Conservation (phyloP, 2,113 vertebrate species). For the Oreocharis arfaki region DNA sequence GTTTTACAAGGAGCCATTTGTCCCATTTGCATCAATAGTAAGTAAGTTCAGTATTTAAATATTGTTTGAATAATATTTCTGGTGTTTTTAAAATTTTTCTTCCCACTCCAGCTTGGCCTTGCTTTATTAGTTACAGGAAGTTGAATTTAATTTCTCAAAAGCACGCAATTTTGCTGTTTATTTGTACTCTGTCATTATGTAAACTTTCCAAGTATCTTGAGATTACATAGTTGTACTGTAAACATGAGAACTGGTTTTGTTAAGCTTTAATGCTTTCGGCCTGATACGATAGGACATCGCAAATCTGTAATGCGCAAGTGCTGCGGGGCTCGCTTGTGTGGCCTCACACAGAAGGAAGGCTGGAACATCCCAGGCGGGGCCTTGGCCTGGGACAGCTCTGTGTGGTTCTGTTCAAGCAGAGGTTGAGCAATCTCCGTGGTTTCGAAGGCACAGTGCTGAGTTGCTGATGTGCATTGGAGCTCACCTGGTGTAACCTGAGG, state of each 20-base stretch:
- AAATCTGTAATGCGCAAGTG: accelerated
- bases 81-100: accelerated
- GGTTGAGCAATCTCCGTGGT: not conserved
- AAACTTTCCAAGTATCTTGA: not conserved
- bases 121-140: not conserved
- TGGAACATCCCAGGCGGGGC: accelerated
- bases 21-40: not conserved
- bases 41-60: not conserved
- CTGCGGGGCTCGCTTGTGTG: not conserved
- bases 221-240: not conserved
- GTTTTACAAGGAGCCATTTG: not conserved
- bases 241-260: not conserved
- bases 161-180: not conserved
- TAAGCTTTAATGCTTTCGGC: not conserved
- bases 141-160: not conserved
- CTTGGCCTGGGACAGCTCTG: not conserved
- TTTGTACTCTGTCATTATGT: not conserved
- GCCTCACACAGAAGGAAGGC: not conserved
- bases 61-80: not conserved
- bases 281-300: accelerated
- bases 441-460: not conserved
- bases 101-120: not conserved
- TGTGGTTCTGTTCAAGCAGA: not conserved
- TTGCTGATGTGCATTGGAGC: not conserved
- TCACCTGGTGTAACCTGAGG: accelerated